Base-by-base conservation (phyloP, 2,797 vertebrate species). In the Enteromius paludinosus region DNA sequence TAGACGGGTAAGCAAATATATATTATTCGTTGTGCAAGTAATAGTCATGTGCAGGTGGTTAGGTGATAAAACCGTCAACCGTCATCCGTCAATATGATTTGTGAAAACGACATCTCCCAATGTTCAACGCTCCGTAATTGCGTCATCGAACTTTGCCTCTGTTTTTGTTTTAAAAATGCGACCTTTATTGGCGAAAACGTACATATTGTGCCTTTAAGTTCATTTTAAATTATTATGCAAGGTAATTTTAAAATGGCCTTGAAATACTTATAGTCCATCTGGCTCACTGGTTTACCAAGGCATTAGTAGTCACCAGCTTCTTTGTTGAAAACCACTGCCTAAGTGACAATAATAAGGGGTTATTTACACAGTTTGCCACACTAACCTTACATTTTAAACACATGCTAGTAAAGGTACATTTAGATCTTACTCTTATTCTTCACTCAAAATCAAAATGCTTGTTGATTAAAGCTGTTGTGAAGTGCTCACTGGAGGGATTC, bases 401-500 rank as follows among this genome's bases (percentile, higher is more conserved):
- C 0, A 17, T 45, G 35, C 45, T 47, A 14, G 35, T 6, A 77
- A 25, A 76, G 41, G 28, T 61, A 9, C 52, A 61, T 81, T 65
- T 56, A n/a, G 20, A 17, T 47, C n/a, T 65, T 41, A 54, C 20
- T 17, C 66, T 33, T 30, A 52, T 5, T 20, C 25, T 25, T 83
- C 20, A 35, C 15, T 11, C 23, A 43, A 17, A 65, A 59, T 64
- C 74, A 64, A 61, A 69, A 59, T 38, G 49, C 3, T 3, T 76
- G 49, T 45, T 84, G 75, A 82, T 73, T 78, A 41, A 71, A 66
- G 35, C 30, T 43, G 28, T 56, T 33, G 28, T 68, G 71, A 64
- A 82, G 23, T 49, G 45, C 47, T 82, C 70, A 33, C 45, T 75
- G 52, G 33, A 43, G 11, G 45, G 4, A 45, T 74, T 73, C 15